A percentile compares a stretch with the other conserved stretches of the same genome.
Conservation (phyloP, 2,888 invertebrate genomes). For the Lasioglossum vierecki region DNA sequence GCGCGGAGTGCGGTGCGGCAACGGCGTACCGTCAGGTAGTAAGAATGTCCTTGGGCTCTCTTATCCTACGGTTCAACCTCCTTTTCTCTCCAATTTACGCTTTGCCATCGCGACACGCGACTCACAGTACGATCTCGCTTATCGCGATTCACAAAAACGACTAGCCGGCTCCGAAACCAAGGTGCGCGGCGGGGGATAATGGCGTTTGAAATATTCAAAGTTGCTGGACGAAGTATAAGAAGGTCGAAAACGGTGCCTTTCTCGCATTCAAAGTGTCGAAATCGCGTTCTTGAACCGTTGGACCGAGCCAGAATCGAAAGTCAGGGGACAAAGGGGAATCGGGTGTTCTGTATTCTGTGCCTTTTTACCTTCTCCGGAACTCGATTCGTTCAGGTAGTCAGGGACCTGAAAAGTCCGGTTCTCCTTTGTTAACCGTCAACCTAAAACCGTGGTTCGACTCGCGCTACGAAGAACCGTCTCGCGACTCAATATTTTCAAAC, state of each 20-base stretch:
- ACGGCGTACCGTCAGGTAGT: slow-evolving; percentile 21
- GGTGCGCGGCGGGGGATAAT: not conserved
- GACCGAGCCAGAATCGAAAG: slow-evolving; percentile 16
- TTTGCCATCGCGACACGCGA: not conserved
- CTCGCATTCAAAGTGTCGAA: slow-evolving; percentile 14
- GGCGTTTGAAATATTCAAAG: slow-evolving; percentile 20
- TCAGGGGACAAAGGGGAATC: slow-evolving; percentile 44
- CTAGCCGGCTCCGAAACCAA: not conserved
- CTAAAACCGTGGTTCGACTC: not conserved
- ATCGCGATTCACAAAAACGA: not conserved
- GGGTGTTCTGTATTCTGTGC: slow-evolving; percentile 17
- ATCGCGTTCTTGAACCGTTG: slow-evolving; percentile 44
- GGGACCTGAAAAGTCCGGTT: not conserved
- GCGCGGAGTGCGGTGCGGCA: not conserved
- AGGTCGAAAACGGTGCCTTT: slow-evolving; percentile 7
- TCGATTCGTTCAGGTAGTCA: slow-evolving; percentile 40
- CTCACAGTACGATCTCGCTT: not conserved
- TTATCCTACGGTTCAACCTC: not conserved
- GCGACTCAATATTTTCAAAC: not conserved
- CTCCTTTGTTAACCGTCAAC: slow-evolving; percentile 37
- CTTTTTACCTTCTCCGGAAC: not conserved
- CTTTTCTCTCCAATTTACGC: not conserved
- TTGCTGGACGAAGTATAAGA: not conserved
- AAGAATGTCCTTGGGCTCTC: slow-evolving; percentile 37
- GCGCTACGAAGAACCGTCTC: not conserved